These are phyloP conservation scores for Notechis scutatus DNA, from an alignment of 2,113 vertebrate species.

Conservation along the genomic window DNA sequence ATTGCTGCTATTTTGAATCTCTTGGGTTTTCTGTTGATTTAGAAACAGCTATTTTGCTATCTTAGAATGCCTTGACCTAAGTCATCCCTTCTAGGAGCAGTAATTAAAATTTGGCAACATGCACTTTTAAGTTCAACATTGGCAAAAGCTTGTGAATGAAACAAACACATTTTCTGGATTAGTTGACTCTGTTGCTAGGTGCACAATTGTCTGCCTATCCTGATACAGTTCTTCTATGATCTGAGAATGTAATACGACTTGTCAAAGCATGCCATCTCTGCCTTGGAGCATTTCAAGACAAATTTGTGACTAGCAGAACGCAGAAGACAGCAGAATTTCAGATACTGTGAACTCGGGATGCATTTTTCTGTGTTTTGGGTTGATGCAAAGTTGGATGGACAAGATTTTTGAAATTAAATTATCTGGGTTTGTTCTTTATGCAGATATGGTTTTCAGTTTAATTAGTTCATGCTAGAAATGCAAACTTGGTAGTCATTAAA, in stretches of 20 bases:
- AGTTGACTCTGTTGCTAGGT: slow-evolving; percentile 9
- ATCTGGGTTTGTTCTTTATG: neutral
- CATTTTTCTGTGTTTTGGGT: slow-evolving; percentile 1
- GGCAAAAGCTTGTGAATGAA: neutral
- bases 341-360: slow-evolving; percentile 11
- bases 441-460: neutral
- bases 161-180: neutral
- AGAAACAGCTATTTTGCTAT: neutral
- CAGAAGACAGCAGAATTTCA: slow-evolving; percentile 31
- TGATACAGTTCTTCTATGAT: slow-evolving; percentile 34
- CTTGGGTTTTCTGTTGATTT: neutral
- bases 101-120: slow-evolving; percentile 21
- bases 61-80: neutral
- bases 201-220: rapidly evolving
- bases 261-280: slow-evolving; percentile 51
- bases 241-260: slow-evolving; percentile 7
- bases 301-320: slow-evolving; percentile 29
- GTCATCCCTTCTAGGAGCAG: neutral
- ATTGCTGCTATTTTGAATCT: neutral
- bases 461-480: neutral
- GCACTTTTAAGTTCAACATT: neutral
- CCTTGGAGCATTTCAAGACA: neutral
- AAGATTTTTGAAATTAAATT: neutral
- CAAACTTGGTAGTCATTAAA: neutral
- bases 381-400: neutral